Percentiles rank a stretch among this genome's conserved stretches.
These are phyloP conservation scores for Epicauta chinensis DNA, from an alignment of 1,140 invertebrate species.

Conservation along the genomic window DNA sequence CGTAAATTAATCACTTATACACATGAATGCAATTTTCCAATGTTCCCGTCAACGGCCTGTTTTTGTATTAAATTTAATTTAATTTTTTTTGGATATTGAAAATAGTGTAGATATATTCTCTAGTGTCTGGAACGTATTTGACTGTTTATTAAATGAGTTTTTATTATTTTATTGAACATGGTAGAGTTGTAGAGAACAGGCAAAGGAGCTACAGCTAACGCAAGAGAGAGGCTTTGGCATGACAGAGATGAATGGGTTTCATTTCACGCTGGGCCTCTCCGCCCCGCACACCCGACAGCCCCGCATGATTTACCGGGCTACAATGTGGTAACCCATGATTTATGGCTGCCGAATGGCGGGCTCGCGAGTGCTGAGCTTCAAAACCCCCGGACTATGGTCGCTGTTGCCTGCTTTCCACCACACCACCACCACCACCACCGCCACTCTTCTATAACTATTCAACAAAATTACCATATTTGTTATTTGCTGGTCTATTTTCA, in stretches of 20 bases:
- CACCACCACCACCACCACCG: not conserved
- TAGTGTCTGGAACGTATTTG: no score
- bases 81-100: no score
- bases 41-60: no score
- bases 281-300: constrained; percentile 28
- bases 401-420: not conserved
- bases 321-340: constrained; percentile 63
- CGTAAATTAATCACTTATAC: no score
- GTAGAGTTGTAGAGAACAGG: not conserved
- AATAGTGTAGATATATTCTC: no score
- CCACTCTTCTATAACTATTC: not conserved
- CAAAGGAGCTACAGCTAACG: not conserved
- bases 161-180: no score
- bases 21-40: no score
- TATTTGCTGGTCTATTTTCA: not conserved
- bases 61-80: no score
- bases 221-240: constrained; percentile 34
- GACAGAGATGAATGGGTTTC: constrained; percentile 46
- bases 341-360: constrained; percentile 47
- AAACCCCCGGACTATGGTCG: constrained; percentile 29
- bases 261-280: constrained; percentile 49
- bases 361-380: constrained; percentile 37
- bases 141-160: no score
- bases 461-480: constrained; percentile 12
- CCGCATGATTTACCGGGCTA: constrained; percentile 60